A percentile compares a stretch with the other conserved stretches of the same genome.
phyloP scores from a whole-genome alignment of 2,113 vertebrate species.

The Thymallus thymallus region DNA sequence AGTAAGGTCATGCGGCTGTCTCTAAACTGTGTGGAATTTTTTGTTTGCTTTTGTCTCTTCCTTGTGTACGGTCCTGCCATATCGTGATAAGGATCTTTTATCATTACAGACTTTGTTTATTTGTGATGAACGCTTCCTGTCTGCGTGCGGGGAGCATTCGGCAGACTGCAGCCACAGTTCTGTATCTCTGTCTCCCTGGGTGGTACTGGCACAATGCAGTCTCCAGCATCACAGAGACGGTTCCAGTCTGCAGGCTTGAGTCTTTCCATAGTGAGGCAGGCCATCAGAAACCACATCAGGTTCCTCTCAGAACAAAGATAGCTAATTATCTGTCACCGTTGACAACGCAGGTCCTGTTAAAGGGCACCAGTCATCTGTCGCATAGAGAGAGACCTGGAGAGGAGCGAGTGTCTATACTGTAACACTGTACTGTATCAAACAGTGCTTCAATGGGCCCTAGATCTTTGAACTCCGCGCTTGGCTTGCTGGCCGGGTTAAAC shows the following conservation, averaged over 20 bases:
- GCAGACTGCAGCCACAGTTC: background rate
- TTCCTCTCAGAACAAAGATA: background rate
- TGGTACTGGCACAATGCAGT: background rate
- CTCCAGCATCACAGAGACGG: background rate
- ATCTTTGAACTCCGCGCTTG: background rate
- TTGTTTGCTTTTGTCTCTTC: slow-evolving; percentile 46
- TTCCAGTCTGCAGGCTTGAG: background rate
- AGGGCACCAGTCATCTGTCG: too few species aligned
- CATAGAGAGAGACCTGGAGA: too few species aligned
- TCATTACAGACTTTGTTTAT: slow-evolving; percentile 37
- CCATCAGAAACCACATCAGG: too few species aligned
- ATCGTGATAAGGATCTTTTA: slow-evolving; percentile 48
- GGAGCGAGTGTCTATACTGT: too few species aligned
- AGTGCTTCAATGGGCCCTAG: background rate
- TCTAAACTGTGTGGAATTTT: background rate
- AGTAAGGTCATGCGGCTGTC: background rate
- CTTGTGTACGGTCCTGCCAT: slow-evolving; percentile 23
- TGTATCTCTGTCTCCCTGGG: slow-evolving; percentile 25
- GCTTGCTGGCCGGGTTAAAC: background rate
- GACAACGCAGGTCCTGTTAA: background rate
- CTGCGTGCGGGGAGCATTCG: background rate
- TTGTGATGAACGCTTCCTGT: background rate
- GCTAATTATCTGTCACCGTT: background rate
- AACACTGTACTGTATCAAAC: background rate
- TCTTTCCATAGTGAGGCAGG: too few species aligned